Base-by-base conservation (phyloP, 2,888 invertebrate genomes). In the Tromatobia lineatoria region DNA sequence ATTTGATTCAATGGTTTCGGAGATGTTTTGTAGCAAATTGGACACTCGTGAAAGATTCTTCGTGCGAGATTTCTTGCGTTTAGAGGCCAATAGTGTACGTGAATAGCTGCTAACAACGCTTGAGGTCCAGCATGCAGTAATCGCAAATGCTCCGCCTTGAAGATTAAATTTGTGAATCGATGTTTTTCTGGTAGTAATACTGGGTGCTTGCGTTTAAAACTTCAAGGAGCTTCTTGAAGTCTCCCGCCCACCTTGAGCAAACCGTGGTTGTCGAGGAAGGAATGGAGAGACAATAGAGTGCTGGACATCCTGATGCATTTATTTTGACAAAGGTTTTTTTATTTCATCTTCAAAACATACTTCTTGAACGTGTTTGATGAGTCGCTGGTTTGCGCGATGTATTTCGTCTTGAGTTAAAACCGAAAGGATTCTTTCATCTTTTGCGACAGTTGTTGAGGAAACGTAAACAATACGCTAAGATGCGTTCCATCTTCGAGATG, bases 101-200 rank as follows among this genome's bases (percentile, higher is more conserved):
- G 64, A 3, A 88, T 20, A 15, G 79, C n/a, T 4, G 84, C 23
- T 11, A 88, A 70, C 10, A 87, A 61, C 3, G 79, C 25, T 29
- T 83, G 82, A 11, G 87, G 84, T 13, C 88, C 85, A 10, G 86
- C 85, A 42, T 86, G 87, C 1, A 87, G 52, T 18, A 85, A 18
- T 15, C 75, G 25, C 0, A 4, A 38, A 77, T 90, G 88, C 23
- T 82, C 73, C 45, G 78, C 10, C 38, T 81, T 79, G 11, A 90
- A 79, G 7, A 87, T 20, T 2, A 87, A 42, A 34, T 25, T 69
- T n/a, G 85, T 69, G 1, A 83, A 25, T 25, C 61, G 54, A 61
- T 59, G 45, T 4, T 29, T 34, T 4, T 20, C 54, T 8, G 82
- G 80, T 15, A 82, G 59, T 25, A 86, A 18, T 11, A 82, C 76